A percentile compares a stretch with the other conserved stretches of the same genome.
Evolutionary conservation across 1,140 invertebrate species (phyloP).

Genomic region (Odontomachus brunneus): DNA sequence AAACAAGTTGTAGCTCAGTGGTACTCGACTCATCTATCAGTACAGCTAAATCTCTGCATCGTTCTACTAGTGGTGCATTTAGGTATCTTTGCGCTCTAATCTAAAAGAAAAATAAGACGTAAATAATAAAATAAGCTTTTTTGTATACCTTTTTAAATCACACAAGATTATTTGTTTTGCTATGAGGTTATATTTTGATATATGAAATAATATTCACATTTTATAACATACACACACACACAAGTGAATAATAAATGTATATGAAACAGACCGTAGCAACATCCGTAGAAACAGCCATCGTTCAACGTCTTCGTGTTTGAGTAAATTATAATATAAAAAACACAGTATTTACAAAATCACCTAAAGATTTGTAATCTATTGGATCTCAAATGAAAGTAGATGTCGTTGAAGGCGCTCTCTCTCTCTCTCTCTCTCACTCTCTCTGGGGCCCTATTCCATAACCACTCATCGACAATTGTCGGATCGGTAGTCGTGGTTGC

Average conservation of each 20-base stretch:
- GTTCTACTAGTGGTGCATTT: constrained; percentile 81
- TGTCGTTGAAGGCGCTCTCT: too few relatives aligned
- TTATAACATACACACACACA: not conserved
- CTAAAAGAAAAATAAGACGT: constrained; percentile 74
- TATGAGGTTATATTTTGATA: not conserved
- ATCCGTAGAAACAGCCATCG: constrained; percentile 77
- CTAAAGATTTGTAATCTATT: too few relatives aligned
- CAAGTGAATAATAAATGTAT: constrained; percentile 39
- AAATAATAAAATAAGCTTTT: not conserved
- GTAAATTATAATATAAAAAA: constrained; percentile 24
- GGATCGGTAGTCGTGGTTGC: too few relatives aligned
- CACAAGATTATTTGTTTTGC: not conserved
- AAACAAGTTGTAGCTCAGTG: constrained; percentile 90
- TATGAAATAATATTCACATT: not conserved
- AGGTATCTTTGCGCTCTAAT: constrained; percentile 81
- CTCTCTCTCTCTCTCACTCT: too few relatives aligned
- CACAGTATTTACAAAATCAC: constrained; percentile 53
- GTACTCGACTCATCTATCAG: constrained; percentile 87
- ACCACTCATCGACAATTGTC: too few relatives aligned
- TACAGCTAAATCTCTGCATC: constrained; percentile 87
- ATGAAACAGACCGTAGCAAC: constrained; percentile 76
- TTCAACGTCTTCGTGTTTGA: constrained; percentile 40
- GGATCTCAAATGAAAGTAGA: too few relatives aligned
- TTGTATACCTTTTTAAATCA: constrained; percentile 2
- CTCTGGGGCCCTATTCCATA: too few relatives aligned